phyloP scores from a whole-genome alignment of 2,113 vertebrate species.

The Dipodomys spectabilis region DNA sequence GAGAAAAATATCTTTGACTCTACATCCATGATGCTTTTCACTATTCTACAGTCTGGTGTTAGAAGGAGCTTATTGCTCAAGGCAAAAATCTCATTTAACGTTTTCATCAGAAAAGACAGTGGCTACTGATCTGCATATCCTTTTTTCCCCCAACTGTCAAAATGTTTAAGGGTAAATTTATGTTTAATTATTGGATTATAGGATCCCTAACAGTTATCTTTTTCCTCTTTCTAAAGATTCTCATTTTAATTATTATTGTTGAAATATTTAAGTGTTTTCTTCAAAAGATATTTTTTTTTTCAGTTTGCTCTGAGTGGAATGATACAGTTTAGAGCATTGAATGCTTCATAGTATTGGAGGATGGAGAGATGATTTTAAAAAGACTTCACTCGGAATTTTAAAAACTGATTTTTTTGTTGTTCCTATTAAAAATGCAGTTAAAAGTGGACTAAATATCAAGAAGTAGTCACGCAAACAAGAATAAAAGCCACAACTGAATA shows the following conservation, averaged over 20 bases:
- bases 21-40: not conserved
- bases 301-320: not conserved
- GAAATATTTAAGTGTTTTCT: not conserved
- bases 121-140: not conserved
- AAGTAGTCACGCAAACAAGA: not conserved
- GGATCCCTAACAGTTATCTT: not conserved
- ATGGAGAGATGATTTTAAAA: not conserved
- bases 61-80: not conserved
- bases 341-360: not conserved
- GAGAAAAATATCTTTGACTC: not conserved
- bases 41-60: not conserved
- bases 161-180: not conserved
- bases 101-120: not conserved
- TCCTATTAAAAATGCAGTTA: not conserved
- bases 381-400: no score
- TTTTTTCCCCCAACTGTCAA: not conserved
- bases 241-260: conserved; percentile 14
- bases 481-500: not conserved
- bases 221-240: not conserved
- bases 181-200: conserved; percentile 22
- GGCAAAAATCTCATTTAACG: not conserved
- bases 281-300: not conserved
- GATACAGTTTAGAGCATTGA: not conserved
- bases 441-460: not conserved
- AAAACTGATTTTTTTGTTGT: not conserved